A percentile compares a stretch with the other conserved stretches of the same genome.
Evolutionary conservation across 2,113 vertebrate species (phyloP).

Genomic region (Anguilla rostrata): DNA sequence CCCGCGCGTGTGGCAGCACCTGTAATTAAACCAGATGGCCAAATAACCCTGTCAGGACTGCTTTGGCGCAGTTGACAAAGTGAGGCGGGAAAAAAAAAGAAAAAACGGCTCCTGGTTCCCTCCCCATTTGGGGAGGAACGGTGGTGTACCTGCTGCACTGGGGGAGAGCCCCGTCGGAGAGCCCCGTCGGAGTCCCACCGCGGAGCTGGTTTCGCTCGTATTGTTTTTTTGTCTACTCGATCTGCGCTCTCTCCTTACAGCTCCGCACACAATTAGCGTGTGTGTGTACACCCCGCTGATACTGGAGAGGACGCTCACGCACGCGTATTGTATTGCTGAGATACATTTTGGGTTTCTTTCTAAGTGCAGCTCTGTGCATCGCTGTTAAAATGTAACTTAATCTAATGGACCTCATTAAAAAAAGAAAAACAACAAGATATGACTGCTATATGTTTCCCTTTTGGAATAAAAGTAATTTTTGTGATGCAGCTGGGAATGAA

Average conservation of each 20-base stretch:
- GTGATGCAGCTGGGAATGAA: background rate
- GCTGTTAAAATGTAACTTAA: no score
- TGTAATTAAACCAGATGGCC: conserved; percentile 74
- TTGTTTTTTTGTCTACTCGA: background rate
- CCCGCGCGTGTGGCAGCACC: conserved; percentile 56
- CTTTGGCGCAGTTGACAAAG: conserved; percentile 50
- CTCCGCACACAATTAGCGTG: conserved; percentile 52
- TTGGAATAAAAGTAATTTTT: background rate
- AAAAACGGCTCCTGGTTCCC: conserved; percentile 55
- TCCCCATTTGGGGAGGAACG: conserved; percentile 51
- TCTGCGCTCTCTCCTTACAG: conserved; percentile 51
- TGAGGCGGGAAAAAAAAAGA: conserved; percentile 9
- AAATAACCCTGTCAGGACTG: conserved; percentile 59
- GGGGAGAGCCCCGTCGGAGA: conserved; percentile 22
- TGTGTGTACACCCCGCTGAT: conserved; percentile 35
- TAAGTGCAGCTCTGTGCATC: background rate
- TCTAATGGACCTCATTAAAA: no score
- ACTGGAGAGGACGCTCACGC: conserved; percentile 43
- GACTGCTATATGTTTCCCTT: background rate
- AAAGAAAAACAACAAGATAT: no score
- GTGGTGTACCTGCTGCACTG: conserved; percentile 29
- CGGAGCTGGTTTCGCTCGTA: conserved; percentile 35
- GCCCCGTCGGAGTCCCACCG: conserved; percentile 39
- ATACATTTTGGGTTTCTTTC: background rate
- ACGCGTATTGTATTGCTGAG: background rate